A percentile compares a stretch with the other conserved stretches of the same genome.
Evolutionary conservation across 1,140 invertebrate genomes (phyloP).

Genomic region (Pogonomyrmex barbatus): DNA sequence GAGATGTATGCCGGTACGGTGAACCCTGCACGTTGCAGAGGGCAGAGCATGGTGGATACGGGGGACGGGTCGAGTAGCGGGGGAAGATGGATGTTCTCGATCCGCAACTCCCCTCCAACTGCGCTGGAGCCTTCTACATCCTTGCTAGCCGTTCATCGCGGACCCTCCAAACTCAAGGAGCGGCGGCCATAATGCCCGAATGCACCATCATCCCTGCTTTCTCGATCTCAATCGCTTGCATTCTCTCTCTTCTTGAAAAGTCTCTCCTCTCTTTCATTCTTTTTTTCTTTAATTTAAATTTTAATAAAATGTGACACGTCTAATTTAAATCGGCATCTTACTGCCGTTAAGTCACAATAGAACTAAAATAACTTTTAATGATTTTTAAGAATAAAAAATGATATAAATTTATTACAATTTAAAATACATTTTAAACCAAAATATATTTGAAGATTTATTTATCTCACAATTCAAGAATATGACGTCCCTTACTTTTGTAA

Average conservation of each 20-base stretch:
- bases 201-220: slow-evolving; percentile 81
- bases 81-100: slow-evolving; percentile 86
- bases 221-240: slow-evolving; percentile 52
- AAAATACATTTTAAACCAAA: neutral
- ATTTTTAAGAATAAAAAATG: neutral
- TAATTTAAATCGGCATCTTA: slow-evolving; percentile 82
- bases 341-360: slow-evolving; percentile 72
- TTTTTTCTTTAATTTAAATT: slow-evolving; percentile 82
- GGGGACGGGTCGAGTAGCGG: slow-evolving; percentile 73
- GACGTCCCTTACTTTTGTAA: neutral
- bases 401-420: neutral
- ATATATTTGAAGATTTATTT: slow-evolving; percentile 1
- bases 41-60: slow-evolving; percentile 75
- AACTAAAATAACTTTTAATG: slow-evolving; percentile 14
- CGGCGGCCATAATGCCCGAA: slow-evolving; percentile 85
- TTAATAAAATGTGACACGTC: slow-evolving; percentile 82
- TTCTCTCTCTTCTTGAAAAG: slow-evolving; percentile 47
- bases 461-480: neutral
- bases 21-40: slow-evolving; percentile 78
- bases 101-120: slow-evolving; percentile 74
- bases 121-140: slow-evolving; percentile 67
- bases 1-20: slow-evolving; percentile 80
- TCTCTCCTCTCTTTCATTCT: neutral
- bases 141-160: slow-evolving; percentile 79
- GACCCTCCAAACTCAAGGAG: slow-evolving; percentile 83